Conservation (phyloP, 2,888 invertebrate species). For the Liposcelis brunnea region DNA sequence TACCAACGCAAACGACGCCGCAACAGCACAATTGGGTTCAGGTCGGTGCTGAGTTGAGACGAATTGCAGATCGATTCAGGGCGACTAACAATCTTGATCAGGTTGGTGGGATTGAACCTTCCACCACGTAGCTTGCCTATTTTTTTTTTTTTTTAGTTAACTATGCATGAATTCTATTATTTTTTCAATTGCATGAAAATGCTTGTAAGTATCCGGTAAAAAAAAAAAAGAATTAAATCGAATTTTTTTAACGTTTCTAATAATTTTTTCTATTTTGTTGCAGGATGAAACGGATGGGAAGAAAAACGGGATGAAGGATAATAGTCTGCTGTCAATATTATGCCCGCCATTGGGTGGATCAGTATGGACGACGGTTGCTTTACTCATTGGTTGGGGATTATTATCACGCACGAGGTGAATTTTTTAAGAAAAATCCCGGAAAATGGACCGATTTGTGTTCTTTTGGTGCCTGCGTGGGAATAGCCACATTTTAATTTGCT, state of each 20-base stretch:
- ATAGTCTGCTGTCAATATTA: conserved; percentile 37
- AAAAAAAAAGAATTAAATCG: too few relatives aligned
- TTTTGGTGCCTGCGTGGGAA: conserved; percentile 8
- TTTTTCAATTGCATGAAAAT: too few relatives aligned
- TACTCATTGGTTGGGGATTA: conserved; percentile 44
- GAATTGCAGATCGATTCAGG: conserved; percentile 18
- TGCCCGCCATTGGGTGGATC: conserved; percentile 37
- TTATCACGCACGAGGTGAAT: conserved; percentile 38
- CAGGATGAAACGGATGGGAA: conserved; percentile 11
- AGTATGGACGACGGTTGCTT: conserved; percentile 42
- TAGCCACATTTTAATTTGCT: too few relatives aligned
- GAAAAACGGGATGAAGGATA: conserved; percentile 21
- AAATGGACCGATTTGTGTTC: conserved; percentile 5
- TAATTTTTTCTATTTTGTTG: too few relatives aligned
- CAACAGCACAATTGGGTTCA: conserved; percentile 11
- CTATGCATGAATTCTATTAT: too few relatives aligned
- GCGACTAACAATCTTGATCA: conserved; percentile 8
- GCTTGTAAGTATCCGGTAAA: too few relatives aligned
- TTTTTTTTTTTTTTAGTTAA: conserved; percentile 5
- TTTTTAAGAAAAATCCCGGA: conserved; percentile 9
- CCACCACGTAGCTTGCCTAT: not conserved
- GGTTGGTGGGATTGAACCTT: conserved; percentile 7
- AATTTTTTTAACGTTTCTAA: too few relatives aligned
- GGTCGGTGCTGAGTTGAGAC: conserved; percentile 18
- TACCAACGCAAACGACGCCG: too few relatives aligned